Percentiles rank a stretch among this genome's conserved stretches.
These are phyloP conservation scores for Byasa hedistus DNA, from an alignment of 2,888 invertebrate species.

Conservation along the genomic window DNA sequence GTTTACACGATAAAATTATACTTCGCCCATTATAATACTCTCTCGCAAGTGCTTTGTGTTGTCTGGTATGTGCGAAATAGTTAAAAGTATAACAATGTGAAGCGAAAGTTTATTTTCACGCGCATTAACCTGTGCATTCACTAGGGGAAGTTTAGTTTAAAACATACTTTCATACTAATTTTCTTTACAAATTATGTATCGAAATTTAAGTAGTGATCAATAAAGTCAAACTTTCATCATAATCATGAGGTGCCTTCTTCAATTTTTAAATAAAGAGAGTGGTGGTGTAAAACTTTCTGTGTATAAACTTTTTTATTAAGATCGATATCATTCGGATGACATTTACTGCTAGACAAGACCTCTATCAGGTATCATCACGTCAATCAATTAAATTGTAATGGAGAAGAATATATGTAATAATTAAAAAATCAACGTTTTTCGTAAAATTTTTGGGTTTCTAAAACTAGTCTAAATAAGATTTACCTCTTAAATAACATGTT, in stretches of 20 bases:
- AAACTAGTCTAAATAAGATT: not conserved
- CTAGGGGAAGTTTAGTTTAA: conserved; percentile 44
- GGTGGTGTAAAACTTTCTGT: not conserved
- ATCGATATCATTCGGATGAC: not conserved
- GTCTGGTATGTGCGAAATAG: conserved; percentile 20
- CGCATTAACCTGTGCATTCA: conserved; percentile 56
- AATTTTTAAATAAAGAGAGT: too few relatives aligned
- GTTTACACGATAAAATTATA: conserved; percentile 25
- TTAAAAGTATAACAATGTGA: conserved; percentile 25
- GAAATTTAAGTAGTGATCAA: not conserved
- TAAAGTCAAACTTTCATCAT: too few relatives aligned
- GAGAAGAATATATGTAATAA: not conserved
- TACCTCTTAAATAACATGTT: not conserved
- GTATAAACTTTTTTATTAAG: too few relatives aligned
- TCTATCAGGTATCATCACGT: not conserved
- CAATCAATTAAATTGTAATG: not conserved
- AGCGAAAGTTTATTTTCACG: conserved; percentile 59
- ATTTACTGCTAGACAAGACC: not conserved
- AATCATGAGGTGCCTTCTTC: too few relatives aligned
- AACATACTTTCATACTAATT: not conserved
- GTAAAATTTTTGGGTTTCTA: not conserved
- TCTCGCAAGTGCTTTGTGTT: conserved; percentile 4
- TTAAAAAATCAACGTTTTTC: not conserved
- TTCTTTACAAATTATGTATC: too few relatives aligned
- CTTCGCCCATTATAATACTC: not conserved